A percentile compares a stretch with the other conserved stretches of the same genome.
These are phyloP conservation scores for Melanotaenia boesemani DNA, from an alignment of 2,797 vertebrate genomes.

Conservation along the genomic window DNA sequence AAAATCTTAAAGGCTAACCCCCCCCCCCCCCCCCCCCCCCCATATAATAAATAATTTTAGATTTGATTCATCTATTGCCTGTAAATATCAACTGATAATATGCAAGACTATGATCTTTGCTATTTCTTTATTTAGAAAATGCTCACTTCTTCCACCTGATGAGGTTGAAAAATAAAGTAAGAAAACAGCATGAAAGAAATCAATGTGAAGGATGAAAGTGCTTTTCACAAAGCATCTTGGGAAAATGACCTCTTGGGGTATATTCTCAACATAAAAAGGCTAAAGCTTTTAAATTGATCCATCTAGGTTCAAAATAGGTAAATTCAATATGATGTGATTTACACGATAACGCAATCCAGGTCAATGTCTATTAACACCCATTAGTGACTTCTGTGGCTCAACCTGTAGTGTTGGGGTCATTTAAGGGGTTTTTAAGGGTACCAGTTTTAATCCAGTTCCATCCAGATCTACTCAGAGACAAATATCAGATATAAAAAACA, in stretches of 20 bases:
- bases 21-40: no score
- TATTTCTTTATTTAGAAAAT: not conserved
- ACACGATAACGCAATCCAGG: not conserved
- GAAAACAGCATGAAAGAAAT: conserved; percentile 19
- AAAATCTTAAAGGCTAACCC: no score
- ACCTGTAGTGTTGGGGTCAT: not conserved
- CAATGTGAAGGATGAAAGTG: conserved; percentile 11
- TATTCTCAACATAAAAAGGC: not conserved
- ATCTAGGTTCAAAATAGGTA: not conserved
- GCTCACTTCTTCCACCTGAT: conserved; percentile 7
- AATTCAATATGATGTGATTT: not conserved
- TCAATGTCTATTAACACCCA: not conserved
- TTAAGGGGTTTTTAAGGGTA: not conserved
- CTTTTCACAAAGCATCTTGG: not conserved
- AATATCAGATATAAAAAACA: not conserved
- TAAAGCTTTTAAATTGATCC: not conserved
- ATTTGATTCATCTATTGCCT: conserved; percentile 4
- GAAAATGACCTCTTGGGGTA: not conserved
- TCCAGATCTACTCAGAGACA: not conserved
- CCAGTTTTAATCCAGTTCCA: not conserved
- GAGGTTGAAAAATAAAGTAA: not conserved
- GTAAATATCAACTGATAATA: conserved; percentile 6
- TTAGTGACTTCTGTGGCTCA: not conserved
- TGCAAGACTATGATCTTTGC: not conserved
- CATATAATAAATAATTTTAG: not conserved